Evolutionary conservation across 2,888 invertebrate genomes (phyloP).

Genomic region (Pristionchus maxplancki): DNA sequence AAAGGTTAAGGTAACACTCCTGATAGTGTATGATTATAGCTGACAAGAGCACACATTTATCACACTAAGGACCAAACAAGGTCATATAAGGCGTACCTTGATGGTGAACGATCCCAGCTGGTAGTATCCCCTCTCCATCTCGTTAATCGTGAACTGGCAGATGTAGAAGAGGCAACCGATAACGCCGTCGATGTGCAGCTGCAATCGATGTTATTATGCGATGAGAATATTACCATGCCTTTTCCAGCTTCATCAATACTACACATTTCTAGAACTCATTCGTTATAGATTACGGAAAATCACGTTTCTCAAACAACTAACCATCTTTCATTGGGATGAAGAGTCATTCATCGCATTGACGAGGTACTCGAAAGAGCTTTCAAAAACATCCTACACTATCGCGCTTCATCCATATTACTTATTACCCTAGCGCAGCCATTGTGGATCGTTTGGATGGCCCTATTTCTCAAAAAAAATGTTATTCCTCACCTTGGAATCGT

Average conservation of each 20-base stretch:
- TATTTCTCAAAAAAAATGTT: neutral
- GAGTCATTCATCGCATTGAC: slow-evolving; percentile 35
- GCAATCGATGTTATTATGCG: neutral
- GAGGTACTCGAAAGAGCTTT: slow-evolving; percentile 41
- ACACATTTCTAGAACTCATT: no score
- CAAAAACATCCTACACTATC: neutral
- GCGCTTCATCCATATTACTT: neutral
- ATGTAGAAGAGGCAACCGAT: slow-evolving; percentile 49
- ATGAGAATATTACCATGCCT: no score
- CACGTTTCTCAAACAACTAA: neutral
- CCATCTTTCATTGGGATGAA: neutral
- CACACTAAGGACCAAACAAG: no score
- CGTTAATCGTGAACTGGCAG: slow-evolving; percentile 51
- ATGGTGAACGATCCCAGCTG: slow-evolving; percentile 51
- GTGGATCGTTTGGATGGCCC: neutral
- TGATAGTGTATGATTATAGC: no score
- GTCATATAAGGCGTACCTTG: no score
- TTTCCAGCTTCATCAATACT: no score
- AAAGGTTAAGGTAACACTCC: no score
- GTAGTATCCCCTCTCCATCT: slow-evolving; percentile 51
- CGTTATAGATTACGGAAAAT: neutral
- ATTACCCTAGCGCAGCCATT: neutral
- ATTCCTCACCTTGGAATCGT: slow-evolving; percentile 10
- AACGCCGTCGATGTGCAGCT: slow-evolving; percentile 44
- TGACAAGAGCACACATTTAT: no score